Evolutionary conservation across 53 echinoderm and acorn worm species (phyloP).

Genomic region (Zoroaster sp.): DNA sequence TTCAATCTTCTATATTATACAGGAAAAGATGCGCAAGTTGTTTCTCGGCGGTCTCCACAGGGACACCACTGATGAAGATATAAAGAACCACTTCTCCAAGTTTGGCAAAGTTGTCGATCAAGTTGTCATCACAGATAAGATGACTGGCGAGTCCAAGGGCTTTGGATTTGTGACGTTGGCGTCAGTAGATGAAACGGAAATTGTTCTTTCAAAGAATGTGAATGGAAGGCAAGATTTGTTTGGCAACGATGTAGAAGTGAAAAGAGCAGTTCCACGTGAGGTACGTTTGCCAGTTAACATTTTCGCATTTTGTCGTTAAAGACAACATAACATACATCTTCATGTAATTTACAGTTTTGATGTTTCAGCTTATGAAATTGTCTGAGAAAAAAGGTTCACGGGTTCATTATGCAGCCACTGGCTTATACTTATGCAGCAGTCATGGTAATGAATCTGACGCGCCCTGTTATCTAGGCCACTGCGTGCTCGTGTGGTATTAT

Average conservation of each 20-base stretch:
- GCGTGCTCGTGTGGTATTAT: too few species aligned
- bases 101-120: conserved; percentile 36
- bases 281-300: too few species aligned
- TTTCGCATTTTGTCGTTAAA: neutral
- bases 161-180: conserved; percentile 45
- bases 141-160: conserved; percentile 19
- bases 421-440: too few species aligned
- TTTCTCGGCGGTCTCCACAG: conserved; percentile 52
- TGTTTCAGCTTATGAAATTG: neutral
- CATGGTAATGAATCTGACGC: too few species aligned
- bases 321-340: neutral
- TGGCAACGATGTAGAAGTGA: conserved; percentile 44
- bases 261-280: conserved; percentile 32
- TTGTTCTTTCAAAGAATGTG: neutral
- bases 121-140: conserved; percentile 20
- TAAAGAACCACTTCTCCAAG: conserved; percentile 21
- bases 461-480: too few species aligned
- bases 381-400: neutral
- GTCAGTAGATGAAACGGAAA: conserved; percentile 3
- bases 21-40: conserved; percentile 44
- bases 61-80: conserved; percentile 14
- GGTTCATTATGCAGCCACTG: neutral
- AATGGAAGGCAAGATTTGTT: neutral
- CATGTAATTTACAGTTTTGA: neutral
- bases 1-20: neutral